Percentiles rank a stretch among this genome's conserved stretches.
Conservation (phyloP, 2,888 invertebrate species). For the Ferrisia virgata region DNA sequence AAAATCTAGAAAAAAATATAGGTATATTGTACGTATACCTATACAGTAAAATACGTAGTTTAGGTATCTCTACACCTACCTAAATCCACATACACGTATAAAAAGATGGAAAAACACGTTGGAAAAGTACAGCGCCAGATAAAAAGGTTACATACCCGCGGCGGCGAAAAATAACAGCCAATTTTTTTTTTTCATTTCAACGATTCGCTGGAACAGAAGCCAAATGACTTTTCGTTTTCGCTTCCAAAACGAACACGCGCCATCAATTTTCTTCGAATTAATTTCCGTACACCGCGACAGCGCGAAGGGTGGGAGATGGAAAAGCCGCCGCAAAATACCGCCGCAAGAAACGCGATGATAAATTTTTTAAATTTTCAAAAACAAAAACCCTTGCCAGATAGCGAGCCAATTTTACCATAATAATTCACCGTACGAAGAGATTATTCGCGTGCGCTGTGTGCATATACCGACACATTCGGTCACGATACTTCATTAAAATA, state of each 20-base stretch:
- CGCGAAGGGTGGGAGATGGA: not conserved
- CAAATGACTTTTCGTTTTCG: constrained; percentile 5
- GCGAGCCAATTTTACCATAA: not conserved
- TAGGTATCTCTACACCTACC: too few species aligned
- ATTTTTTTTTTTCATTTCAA: constrained; percentile 19
- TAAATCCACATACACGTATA: too few species aligned
- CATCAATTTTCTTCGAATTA: constrained; percentile 24
- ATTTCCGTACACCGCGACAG: not conserved
- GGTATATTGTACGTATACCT: too few species aligned
- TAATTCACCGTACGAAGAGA: not conserved
- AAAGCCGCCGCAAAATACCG: not conserved
- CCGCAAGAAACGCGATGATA: not conserved
- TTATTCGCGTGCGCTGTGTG: not conserved
- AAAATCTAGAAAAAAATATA: too few species aligned
- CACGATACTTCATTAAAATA: not conserved
- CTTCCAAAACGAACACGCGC: not conserved
- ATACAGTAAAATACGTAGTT: too few species aligned
- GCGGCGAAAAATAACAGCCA: not conserved
- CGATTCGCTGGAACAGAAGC: constrained; percentile 24
- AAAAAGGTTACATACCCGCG: not conserved
- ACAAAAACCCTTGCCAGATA: not conserved
- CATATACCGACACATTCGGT: not conserved
- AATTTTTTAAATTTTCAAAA: not conserved
- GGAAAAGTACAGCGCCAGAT: not conserved
- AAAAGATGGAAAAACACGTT: not conserved